These are phyloP conservation scores for Tonatia bakeri DNA, from an alignment of 2,113 vertebrate species.

Conservation along the genomic window DNA sequence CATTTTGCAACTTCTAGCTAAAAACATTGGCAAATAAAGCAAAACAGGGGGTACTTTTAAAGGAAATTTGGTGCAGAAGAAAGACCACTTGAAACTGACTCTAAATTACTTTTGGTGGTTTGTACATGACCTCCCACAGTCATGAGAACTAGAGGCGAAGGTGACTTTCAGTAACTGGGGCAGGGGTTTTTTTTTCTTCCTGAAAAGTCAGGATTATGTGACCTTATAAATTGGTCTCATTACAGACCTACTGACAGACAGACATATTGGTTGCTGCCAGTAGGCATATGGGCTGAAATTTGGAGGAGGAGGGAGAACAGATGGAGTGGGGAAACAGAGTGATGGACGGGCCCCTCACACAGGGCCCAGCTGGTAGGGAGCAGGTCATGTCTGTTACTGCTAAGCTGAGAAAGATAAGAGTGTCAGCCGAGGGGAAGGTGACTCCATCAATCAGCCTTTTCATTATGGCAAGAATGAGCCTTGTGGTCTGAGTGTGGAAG, in stretches of 20 bases:
- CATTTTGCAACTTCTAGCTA: conserved; percentile 28
- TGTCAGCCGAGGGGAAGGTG: conserved; percentile 70
- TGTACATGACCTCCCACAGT: conserved; percentile 59
- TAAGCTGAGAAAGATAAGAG: conserved; percentile 77
- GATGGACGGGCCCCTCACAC: conserved; percentile 69
- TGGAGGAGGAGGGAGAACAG: conserved; percentile 49
- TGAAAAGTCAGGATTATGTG: conserved; percentile 82
- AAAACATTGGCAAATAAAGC: neutral
- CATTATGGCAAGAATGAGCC: conserved; percentile 79
- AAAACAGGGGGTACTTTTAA: neutral
- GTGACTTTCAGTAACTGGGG: conserved; percentile 52
- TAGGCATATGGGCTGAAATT: conserved; percentile 75
- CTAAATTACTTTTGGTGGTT: neutral
- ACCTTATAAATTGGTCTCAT: conserved; percentile 87
- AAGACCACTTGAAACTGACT: conserved; percentile 31
- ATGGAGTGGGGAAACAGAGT: conserved; percentile 54
- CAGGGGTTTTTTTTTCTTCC: conserved; percentile 65
- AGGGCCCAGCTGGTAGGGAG: conserved; percentile 72
- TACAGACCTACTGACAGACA: conserved; percentile 88
- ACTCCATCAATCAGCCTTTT: conserved; percentile 82
- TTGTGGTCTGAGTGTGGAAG: conserved; percentile 56
- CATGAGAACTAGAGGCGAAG: conserved; percentile 58
- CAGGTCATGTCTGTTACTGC: conserved; percentile 75
- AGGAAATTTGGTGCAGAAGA: conserved; percentile 23
- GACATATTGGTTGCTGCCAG: conserved; percentile 81